phyloP scores from a whole-genome alignment of 2,888 invertebrate genomes.

The Agrotis exclamationis region DNA sequence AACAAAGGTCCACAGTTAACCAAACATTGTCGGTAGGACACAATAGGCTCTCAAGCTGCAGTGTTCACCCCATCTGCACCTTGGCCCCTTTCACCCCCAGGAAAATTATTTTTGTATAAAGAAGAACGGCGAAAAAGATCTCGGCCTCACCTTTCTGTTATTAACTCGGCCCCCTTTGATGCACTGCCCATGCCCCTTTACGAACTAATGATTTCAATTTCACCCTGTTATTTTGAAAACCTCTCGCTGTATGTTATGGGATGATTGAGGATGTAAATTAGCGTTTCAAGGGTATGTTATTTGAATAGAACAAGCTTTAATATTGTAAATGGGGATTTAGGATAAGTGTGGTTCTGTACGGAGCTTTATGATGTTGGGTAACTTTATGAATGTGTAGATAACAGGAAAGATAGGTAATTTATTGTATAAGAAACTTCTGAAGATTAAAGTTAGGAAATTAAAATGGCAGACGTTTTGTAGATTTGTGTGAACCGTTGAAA shows the following conservation, averaged over 20 bases:
- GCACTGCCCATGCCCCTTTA: slow-evolving; percentile 81
- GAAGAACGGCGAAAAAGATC: slow-evolving; percentile 83
- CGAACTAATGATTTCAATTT: slow-evolving; percentile 86
- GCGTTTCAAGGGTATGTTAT: slow-evolving; percentile 57
- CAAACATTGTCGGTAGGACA: slow-evolving; percentile 77
- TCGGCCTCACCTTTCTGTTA: slow-evolving; percentile 86
- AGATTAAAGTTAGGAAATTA: not conserved
- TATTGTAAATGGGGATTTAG: slow-evolving; percentile 51
- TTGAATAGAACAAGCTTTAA: slow-evolving; percentile 51
- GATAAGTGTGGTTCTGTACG: slow-evolving; percentile 33
- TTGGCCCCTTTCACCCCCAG: slow-evolving; percentile 61
- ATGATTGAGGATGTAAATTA: slow-evolving; percentile 71
- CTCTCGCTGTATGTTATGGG: slow-evolving; percentile 68
- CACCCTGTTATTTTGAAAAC: slow-evolving; percentile 76
- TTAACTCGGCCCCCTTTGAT: slow-evolving; percentile 87
- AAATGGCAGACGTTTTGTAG: not conserved
- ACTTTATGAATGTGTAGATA: not conserved
- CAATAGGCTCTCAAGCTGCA: slow-evolving; percentile 70
- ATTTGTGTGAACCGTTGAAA: not conserved
- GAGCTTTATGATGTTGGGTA: not conserved
- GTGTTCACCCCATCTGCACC: slow-evolving; percentile 62
- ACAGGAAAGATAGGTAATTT: not conserved
- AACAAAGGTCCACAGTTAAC: slow-evolving; percentile 70
- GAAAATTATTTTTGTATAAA: slow-evolving; percentile 83
- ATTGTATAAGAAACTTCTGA: not conserved